Conservation (phyloP, 1,140 invertebrate genomes). For the Lethrus apterus region DNA sequence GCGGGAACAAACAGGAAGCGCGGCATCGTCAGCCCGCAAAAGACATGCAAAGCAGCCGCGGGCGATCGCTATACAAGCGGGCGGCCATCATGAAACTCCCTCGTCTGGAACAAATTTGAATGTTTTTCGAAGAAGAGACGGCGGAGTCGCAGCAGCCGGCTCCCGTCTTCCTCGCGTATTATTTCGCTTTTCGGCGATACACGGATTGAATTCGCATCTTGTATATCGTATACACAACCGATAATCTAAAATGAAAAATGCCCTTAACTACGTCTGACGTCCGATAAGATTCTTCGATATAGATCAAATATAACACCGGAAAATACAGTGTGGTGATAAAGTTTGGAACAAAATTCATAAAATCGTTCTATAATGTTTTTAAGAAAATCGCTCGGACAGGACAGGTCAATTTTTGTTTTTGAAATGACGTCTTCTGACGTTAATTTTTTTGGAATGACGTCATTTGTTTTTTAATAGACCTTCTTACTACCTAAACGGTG, state of each 20-base stretch:
- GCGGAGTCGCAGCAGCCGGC: too few species aligned
- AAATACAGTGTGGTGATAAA: not conserved
- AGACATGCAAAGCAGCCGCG: constrained; percentile 25
- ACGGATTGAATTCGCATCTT: constrained; percentile 17
- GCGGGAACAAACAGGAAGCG: constrained; percentile 14
- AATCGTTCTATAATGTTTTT: too few species aligned
- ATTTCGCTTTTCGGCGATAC: constrained; percentile 9
- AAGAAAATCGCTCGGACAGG: too few species aligned
- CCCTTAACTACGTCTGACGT: constrained; percentile 23
- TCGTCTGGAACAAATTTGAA: constrained; percentile 22
- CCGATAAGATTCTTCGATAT: constrained; percentile 17
- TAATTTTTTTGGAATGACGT: too few species aligned
- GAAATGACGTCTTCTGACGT: too few species aligned
- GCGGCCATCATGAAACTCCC: constrained; percentile 25
- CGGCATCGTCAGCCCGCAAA: constrained; percentile 18
- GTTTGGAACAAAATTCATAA: too few species aligned
- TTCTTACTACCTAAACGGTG: too few species aligned
- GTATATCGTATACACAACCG: constrained; percentile 23
- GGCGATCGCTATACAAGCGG: constrained; percentile 20
- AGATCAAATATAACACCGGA: constrained; percentile 6
- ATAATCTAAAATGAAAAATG: constrained; percentile 27
- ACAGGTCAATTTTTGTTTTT: too few species aligned
- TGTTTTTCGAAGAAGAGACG: constrained; percentile 24
- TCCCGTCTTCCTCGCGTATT: constrained; percentile 13
- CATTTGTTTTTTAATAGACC: too few species aligned